Percentiles rank a stretch among this genome's conserved stretches.
phyloP scores from a whole-genome alignment of 2,888 invertebrate species.

The Chloroclystis v-ata region DNA sequence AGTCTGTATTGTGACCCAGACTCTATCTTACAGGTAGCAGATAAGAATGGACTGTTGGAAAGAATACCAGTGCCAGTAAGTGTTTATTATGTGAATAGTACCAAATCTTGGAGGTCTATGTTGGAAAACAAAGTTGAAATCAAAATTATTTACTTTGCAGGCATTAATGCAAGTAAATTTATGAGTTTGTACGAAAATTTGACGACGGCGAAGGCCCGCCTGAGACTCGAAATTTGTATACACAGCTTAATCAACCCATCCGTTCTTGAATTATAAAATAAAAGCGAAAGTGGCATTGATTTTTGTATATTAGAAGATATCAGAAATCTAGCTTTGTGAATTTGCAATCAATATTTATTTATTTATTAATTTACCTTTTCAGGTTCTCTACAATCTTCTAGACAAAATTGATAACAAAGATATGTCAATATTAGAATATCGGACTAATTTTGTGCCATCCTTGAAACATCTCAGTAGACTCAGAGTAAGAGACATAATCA shows the following conservation, averaged over 20 bases:
- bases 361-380: constrained; percentile 17
- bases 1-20: constrained; percentile 64
- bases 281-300: too few relatives aligned
- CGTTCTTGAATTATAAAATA: too few relatives aligned
- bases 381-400: constrained; percentile 52
- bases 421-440: constrained; percentile 35
- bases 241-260: too few relatives aligned
- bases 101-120: too few relatives aligned
- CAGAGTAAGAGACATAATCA: constrained; percentile 46
- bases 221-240: too few relatives aligned
- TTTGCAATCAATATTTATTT: too few relatives aligned
- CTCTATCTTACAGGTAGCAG: constrained; percentile 45
- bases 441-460: constrained; percentile 42
- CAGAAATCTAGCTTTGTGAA: too few relatives aligned
- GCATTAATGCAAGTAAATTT: neutral
- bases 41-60: constrained; percentile 40
- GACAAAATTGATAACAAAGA: constrained; percentile 44
- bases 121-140: neutral
- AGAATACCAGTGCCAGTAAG: constrained; percentile 49
- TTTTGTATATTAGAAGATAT: too few relatives aligned
- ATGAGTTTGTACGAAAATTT: too few relatives aligned
- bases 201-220: too few relatives aligned
- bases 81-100: neutral
- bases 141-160: neutral
- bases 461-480: constrained; percentile 58